phyloP scores from a whole-genome alignment of 2,888 invertebrate genomes.

The Julus scandinavius region DNA sequence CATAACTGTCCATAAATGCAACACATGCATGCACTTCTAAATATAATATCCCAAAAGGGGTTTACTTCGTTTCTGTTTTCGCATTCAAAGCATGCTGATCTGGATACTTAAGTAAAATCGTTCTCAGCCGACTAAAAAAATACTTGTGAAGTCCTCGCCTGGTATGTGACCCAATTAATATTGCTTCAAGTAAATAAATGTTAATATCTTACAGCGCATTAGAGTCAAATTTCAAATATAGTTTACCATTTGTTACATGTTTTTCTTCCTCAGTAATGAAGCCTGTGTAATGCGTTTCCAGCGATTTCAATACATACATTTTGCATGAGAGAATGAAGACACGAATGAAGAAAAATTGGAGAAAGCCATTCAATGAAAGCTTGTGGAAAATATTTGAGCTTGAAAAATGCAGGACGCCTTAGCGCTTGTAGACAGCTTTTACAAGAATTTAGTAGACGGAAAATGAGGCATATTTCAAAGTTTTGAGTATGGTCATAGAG shows the following conservation, averaged over 20 bases:
- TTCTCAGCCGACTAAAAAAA: not conserved
- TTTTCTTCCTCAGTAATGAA: not conserved
- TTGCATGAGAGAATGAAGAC: not conserved
- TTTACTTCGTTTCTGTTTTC: not conserved
- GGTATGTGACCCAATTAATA: not conserved
- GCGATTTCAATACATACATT: constrained; percentile 2
- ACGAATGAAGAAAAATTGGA: constrained; percentile 33
- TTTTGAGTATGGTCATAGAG: not conserved
- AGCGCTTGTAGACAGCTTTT: not conserved
- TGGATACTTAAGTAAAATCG: not conserved
- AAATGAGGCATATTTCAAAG: not conserved
- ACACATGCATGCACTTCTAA: not conserved
- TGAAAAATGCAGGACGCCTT: not conserved
- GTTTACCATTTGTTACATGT: not conserved
- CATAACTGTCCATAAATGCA: not conserved
- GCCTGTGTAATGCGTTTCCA: not conserved
- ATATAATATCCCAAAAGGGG: constrained; percentile 34
- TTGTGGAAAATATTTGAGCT: not conserved
- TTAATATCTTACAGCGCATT: not conserved
- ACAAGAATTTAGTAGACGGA: constrained; percentile 8
- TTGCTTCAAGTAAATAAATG: not conserved
- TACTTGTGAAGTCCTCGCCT: not conserved
- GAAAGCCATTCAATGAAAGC: not conserved
- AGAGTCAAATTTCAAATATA: not conserved
- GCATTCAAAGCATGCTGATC: constrained; percentile 3